Evolutionary conservation across 2,888 invertebrate genomes (phyloP), one percentile per base, ranked within the genome.

Genomic region (Ctenicera cuprea): DNA sequence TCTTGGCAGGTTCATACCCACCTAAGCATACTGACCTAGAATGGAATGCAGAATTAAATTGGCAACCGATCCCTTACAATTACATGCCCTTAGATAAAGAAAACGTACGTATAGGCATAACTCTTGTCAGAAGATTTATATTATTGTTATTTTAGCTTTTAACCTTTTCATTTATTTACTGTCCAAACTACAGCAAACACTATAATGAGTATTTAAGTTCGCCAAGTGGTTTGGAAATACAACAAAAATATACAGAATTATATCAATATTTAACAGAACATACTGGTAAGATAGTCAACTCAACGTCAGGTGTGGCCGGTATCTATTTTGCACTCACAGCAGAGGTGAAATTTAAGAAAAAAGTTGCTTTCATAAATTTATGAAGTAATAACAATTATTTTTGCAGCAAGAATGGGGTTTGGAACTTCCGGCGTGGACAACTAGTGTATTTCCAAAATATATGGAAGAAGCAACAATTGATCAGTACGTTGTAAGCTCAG

Each of bases 1-100:
- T 93, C 3, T 86, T 94, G 65, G 91, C 93, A 0, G 93, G 91
- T 0, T 82, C 94, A 30, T 94, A 90, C 83, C 92, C 92, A 1
- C 92, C 92, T 0, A 83, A 83, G 4, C 83, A 83, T 4, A 88
- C 88, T 5, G 80, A 87, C 18, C 88, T 90, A 82, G 87, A 89
- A 73, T 92, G 92, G 91, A 89, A 90, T 79, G 80, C 85, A 16
- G 59, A 74, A 3, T 48, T 84, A 5, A 78, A 79, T 1, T 84
- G 84, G 84, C 83, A 83, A 70, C 84, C 84, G 0, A 81, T 84
- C 45, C 82, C 83, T 9, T 82, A 79, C 64, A 80, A 81, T 43
- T 83, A 82, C 41, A 76, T 77, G 77, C 74, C 77, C 7, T 30
- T 74, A 30, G n/a, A 75, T 7, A 78, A 80, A 26, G 82, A 83